Evolutionary conservation across 2,113 vertebrate genomes (phyloP), one percentile per base, ranked within the genome.

Genomic region (Eublepharis macularius): DNA sequence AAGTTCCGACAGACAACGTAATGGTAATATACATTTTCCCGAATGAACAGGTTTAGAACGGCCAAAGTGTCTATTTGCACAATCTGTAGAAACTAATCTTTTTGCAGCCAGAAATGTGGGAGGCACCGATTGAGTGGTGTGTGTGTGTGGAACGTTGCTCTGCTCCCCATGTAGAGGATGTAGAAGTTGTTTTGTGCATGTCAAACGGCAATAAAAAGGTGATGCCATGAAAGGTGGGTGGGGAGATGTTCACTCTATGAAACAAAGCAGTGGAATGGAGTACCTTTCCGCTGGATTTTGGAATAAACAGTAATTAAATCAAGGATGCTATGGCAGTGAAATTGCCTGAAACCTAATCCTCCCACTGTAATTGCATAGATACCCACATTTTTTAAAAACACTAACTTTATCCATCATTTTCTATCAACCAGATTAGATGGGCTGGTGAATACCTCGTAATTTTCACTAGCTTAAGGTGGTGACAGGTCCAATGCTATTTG

Each of bases 281-380:
- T 2, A 7, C 75, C 68, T 85, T 65, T 85, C 65, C 45, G 66
- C 32, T 34, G 8, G n/a, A 47, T 87, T 93, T 86, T 51, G 41
- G 65, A 79, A 85, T 90, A 92, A 93, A 87, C 26, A 88, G 89
- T 88, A 91, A 90, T 93, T 92, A 92, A 91, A 77, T 90, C 83
- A 85, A 39, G 83, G 26, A 70, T 39, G 29, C 80, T 36, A 1
- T 88, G 92, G 89, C 85, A 79, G 86, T 57, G 78, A 83, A 92
- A 88, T 90, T 83, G 77, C 90, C 90, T 87, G n/a, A 89, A 92
- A 88, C 77, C 36, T 70, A 66, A 47, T 36, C 80, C 87, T 89
- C 91, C 90, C 70, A 68, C 85, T 26, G 0, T 17, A 5, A 77
- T 66, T 76, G 74, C 90, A 76, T 84, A 87, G 66, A 80, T 72